Percentiles rank a stretch among this genome's conserved stretches.
Conservation (phyloP, 2,888 invertebrate species). For the Agrilus biguttatus region DNA sequence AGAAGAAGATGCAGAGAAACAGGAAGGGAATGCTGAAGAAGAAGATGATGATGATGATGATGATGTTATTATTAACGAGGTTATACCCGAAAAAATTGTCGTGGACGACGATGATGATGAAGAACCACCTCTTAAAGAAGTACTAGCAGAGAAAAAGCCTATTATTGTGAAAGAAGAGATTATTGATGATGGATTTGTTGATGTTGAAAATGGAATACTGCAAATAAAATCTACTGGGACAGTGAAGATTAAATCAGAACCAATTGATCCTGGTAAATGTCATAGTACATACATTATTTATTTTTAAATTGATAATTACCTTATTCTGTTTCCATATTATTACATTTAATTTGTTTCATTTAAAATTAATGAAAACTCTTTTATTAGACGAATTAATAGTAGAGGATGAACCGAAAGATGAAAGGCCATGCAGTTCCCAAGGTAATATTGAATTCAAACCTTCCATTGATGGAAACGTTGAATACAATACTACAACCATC, state of each 20-base stretch:
- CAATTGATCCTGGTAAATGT: conserved; percentile 43
- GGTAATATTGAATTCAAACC: too few relatives aligned
- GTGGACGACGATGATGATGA: conserved; percentile 42
- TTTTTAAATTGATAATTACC: too few relatives aligned
- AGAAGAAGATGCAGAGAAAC: conserved; percentile 7
- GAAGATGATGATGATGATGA: conserved; percentile 51
- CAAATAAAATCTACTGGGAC: conserved; percentile 43
- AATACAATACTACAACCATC: conserved; percentile 26
- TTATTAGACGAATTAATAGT: conserved; percentile 31
- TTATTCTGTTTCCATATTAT: too few relatives aligned
- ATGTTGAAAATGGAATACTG: conserved; percentile 25
- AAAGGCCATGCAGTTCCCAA: conserved; percentile 4
- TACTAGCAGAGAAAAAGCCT: conserved; percentile 9
- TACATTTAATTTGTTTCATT: too few relatives aligned
- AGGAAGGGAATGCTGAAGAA: conserved; percentile 14
- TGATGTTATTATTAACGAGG: conserved; percentile 54
- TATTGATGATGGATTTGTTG: conserved; percentile 37
- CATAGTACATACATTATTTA: neutral
- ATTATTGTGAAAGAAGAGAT: conserved; percentile 40
- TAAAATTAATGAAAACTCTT: too few relatives aligned
- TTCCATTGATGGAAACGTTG: conserved; percentile 67
- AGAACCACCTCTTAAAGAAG: conserved; percentile 13
- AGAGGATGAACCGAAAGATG: conserved; percentile 26
- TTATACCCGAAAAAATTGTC: conserved; percentile 48
- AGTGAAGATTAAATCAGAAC: conserved; percentile 57